Evolutionary conservation across 2,113 vertebrate genomes (phyloP).

Genomic region (Toxotes chatareus): DNA sequence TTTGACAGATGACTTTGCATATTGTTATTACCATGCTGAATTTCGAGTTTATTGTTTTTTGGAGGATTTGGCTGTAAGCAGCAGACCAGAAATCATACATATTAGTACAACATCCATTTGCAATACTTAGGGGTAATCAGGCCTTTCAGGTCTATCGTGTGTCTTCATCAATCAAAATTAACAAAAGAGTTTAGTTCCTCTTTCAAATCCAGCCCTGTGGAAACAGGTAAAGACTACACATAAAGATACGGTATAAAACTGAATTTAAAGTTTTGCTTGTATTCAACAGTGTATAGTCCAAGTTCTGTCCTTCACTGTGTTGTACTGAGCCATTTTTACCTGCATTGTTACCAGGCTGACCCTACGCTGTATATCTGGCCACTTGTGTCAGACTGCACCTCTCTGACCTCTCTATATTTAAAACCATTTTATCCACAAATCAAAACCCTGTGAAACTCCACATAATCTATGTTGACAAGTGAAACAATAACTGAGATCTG

Average conservation of each 20-base stretch:
- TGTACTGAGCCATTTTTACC: constrained; percentile 5
- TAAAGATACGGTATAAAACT: background rate
- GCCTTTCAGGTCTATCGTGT: constrained; percentile 40
- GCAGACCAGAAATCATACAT: constrained; percentile 52
- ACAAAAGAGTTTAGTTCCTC: constrained; percentile 31
- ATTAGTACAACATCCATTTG: constrained; percentile 61
- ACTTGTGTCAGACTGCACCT: constrained; percentile 21
- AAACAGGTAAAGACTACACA: constrained; percentile 11
- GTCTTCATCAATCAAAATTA: constrained; percentile 68
- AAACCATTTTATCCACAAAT: constrained; percentile 59
- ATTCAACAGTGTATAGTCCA: background rate
- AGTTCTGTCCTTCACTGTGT: background rate
- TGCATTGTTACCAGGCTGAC: constrained; percentile 26
- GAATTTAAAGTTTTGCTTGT: constrained; percentile 3
- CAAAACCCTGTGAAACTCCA: constrained; percentile 54
- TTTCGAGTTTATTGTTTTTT: constrained; percentile 73
- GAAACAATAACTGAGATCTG: constrained; percentile 73
- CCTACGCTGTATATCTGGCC: background rate
- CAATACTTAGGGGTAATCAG: constrained; percentile 58
- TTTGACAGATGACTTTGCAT: constrained; percentile 75
- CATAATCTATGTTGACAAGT: constrained; percentile 69
- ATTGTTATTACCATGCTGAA: constrained; percentile 66
- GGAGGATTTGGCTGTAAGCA: constrained; percentile 61
- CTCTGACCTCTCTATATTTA: constrained; percentile 57
- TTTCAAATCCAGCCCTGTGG: constrained; percentile 12